Evolutionary conservation across 2,113 vertebrate species (phyloP).

Genomic region (Dasyornis broadbenti): DNA sequence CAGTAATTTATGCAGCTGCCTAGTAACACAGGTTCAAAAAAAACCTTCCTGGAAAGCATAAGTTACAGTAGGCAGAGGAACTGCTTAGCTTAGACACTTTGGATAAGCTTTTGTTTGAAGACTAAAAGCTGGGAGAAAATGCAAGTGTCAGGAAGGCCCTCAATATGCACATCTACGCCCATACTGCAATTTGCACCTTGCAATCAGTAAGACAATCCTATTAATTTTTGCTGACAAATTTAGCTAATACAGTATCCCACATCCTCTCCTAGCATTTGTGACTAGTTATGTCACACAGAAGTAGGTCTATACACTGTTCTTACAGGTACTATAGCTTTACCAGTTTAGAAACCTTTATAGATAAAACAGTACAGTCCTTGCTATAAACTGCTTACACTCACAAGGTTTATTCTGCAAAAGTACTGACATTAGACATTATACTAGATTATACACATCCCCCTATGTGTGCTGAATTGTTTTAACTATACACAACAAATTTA

Average conservation of each 20-base stretch:
- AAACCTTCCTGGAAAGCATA: not conserved
- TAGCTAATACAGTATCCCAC: not conserved
- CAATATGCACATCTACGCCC: fast-evolving
- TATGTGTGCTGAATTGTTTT: not conserved
- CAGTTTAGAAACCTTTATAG: not conserved
- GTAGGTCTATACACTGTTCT: not conserved
- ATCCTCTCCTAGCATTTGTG: not conserved
- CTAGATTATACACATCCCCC: not conserved
- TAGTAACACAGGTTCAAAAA: not conserved
- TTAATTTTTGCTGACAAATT: not conserved
- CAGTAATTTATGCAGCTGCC: slow-evolving; percentile 24
- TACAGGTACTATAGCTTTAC: not conserved
- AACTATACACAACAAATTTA: not conserved
- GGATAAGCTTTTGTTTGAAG: not conserved
- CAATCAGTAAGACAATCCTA: not conserved
- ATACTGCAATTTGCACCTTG: not conserved
- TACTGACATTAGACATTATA: not conserved
- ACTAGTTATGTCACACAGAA: not conserved
- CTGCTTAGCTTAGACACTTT: not conserved
- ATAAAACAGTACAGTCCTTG: not conserved
- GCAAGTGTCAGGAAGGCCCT: not conserved
- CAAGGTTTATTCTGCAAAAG: not conserved
- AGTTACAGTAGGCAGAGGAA: not conserved
- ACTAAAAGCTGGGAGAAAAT: not conserved
- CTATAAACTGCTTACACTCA: not conserved